These are phyloP conservation scores for Phyllostomus hastatus DNA, from an alignment of 2,113 vertebrate genomes.

Conservation along the genomic window DNA sequence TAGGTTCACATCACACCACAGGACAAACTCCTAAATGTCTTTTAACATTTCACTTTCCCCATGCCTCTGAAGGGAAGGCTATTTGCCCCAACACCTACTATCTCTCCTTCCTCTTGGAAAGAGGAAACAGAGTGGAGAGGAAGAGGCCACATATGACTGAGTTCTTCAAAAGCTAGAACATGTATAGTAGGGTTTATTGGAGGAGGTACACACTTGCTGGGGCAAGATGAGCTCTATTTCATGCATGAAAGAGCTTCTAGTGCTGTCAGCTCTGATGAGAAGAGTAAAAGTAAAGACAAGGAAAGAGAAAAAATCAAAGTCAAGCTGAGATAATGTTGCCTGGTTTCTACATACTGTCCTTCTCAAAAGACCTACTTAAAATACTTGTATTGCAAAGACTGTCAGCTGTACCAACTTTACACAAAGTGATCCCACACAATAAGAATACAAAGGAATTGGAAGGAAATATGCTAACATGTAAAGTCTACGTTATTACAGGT, in stretches of 20 bases:
- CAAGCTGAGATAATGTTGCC: not conserved
- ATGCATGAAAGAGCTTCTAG: not conserved
- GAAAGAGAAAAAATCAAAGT: not conserved
- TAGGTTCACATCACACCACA: not conserved
- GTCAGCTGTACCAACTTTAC: not conserved
- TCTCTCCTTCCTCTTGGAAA: not conserved
- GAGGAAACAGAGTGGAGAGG: not conserved
- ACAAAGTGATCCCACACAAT: not conserved
- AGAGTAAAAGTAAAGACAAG: not conserved
- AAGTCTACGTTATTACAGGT: not conserved
- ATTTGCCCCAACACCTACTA: not conserved
- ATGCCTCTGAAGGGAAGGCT: not conserved
- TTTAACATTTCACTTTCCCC: not conserved
- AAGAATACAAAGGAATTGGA: not conserved
- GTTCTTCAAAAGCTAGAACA: not conserved
- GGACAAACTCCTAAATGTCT: not conserved
- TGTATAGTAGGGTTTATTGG: no score
- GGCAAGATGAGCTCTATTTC: not conserved
- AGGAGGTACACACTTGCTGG: not conserved
- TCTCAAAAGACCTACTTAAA: slow-evolving; percentile 9
- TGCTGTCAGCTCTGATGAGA: not conserved
- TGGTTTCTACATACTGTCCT: not conserved
- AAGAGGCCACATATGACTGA: not conserved
- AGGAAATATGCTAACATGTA: not conserved
- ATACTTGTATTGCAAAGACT: not conserved